Evolutionary conservation across 2,797 vertebrate species (phyloP).

Genomic region (Setipinna tenuifilis): DNA sequence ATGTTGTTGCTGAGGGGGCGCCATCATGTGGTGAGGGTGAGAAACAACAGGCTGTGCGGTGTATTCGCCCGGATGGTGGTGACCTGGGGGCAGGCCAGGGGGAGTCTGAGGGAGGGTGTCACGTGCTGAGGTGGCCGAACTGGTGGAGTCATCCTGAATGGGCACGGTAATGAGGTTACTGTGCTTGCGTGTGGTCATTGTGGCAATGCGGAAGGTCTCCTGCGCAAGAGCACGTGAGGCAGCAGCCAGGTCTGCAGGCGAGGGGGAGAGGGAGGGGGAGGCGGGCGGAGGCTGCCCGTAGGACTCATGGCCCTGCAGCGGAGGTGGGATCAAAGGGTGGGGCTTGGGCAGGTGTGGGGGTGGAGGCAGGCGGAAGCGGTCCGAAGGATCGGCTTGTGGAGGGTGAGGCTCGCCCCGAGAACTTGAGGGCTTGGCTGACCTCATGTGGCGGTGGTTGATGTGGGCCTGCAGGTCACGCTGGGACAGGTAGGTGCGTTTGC

Average conservation of each 20-base stretch:
- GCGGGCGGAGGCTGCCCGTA: slow-evolving; percentile 81
- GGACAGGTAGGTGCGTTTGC: slow-evolving; percentile 98
- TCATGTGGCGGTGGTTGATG: slow-evolving; percentile 97
- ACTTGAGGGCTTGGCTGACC: slow-evolving; percentile 84
- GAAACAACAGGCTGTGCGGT: slow-evolving; percentile 89
- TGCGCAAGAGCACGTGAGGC: slow-evolving; percentile 78
- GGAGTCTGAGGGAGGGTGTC: slow-evolving; percentile 77
- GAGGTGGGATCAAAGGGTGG: slow-evolving; percentile 88
- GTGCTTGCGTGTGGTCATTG: slow-evolving; percentile 90
- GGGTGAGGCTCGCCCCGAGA: slow-evolving; percentile 86
- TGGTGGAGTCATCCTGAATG: slow-evolving; percentile 92
- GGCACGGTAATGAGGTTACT: slow-evolving; percentile 98
- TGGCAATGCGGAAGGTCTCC: slow-evolving; percentile 95
- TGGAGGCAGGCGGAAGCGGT: slow-evolving; percentile 91
- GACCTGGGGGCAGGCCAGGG: slow-evolving; percentile 76
- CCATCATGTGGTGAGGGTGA: slow-evolving; percentile 95
- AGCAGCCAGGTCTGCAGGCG: slow-evolving; percentile 77
- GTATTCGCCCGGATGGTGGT: slow-evolving; percentile 92
- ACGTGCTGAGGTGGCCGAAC: slow-evolving; percentile 74
- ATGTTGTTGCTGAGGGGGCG: slow-evolving; percentile 88
- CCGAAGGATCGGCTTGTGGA: slow-evolving; percentile 80
- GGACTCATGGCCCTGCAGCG: slow-evolving; percentile 87
- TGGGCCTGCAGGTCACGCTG: slow-evolving; percentile 98
- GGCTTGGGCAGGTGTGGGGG: slow-evolving; percentile 88
- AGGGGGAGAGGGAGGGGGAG: slow-evolving; percentile 79